Percentiles rank a stretch among this genome's conserved stretches.
Conservation (phyloP, 2,113 vertebrate species). For the Chaetura pelagica region DNA sequence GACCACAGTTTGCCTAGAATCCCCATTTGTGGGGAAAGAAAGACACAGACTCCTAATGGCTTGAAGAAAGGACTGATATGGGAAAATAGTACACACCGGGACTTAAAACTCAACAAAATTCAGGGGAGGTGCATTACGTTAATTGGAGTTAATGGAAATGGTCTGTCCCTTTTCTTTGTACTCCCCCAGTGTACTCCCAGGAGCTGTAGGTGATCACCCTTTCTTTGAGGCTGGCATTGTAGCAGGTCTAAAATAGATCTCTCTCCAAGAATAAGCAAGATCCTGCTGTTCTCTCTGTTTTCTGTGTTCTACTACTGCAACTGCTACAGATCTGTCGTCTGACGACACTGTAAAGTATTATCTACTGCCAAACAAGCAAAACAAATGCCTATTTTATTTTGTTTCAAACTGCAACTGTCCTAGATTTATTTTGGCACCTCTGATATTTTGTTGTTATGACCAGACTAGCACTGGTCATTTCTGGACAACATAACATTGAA, state of each 20-base stretch:
- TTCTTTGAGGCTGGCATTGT: not conserved
- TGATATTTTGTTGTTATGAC: not conserved
- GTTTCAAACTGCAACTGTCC: not conserved
- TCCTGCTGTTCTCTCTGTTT: not conserved
- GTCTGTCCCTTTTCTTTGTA: not conserved
- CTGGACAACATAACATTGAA: not conserved
- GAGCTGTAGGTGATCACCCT: not conserved
- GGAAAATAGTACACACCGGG: slow-evolving; percentile 11
- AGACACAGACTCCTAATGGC: not conserved
- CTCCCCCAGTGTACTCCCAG: not conserved
- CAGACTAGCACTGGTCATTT: not conserved
- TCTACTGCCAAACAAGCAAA: not conserved
- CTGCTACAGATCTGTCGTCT: not conserved
- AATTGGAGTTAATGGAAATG: slow-evolving; percentile 1
- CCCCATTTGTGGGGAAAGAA: slow-evolving; percentile 33
- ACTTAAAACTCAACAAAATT: not conserved
- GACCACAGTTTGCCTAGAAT: slow-evolving; percentile 48
- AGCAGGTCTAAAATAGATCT: not conserved
- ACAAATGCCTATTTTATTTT: not conserved
- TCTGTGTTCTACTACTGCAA: not conserved
- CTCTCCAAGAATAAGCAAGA: not conserved
- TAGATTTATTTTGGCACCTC: slow-evolving; percentile 17
- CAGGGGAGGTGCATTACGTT: not conserved
- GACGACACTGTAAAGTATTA: not conserved
- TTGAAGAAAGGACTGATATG: not conserved